Evolutionary conservation across 2,888 invertebrate species (phyloP), one percentile per base, ranked within the genome.

Genomic region (Mechanitis messenoides): DNA sequence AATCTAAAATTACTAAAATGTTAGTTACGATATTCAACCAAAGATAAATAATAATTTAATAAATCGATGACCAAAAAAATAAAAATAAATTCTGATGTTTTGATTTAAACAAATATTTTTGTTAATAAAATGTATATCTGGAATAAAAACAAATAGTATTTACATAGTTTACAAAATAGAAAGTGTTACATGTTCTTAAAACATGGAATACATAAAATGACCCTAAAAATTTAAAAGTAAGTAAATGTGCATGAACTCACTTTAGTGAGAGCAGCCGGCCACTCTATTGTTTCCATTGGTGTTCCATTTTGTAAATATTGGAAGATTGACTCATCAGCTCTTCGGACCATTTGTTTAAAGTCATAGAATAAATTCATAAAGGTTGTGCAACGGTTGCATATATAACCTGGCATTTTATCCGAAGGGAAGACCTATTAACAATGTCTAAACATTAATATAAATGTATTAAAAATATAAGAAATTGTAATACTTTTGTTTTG

Each of bases 271-370:
- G 80, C 74, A 11, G 72, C 31, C 6, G 90, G 85, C 76, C 92
- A 91, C 61, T 89, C 80, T 59, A 93, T 79, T 1, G 92, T 80
- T 58, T 89, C 80, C 31, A 93, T 86, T 71, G 93, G 78, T 33
- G 89, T 85, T 33, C 94, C 94, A 42, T 92, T 92, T 46, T 94
- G 90, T 33, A 94, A 87, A 77, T 90, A 95, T 63, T 94, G 92
- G 63, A 94, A 90, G 6, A 95, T 82, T 1, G 92, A 91, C 70
- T 94, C 94, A 76, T 95, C 95, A 0, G 94, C 93, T 74, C 92
- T 92, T 68, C 94, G 94, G 72, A 95, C 95, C 75, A 95, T 93
- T 63, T 93, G 92, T 76, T 95, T 95, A 72, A 93, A 95, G 60
- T 92, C 92, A 83, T 95, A 95, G 56, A 92, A 93, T 64, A 93